These are phyloP conservation scores for Schizopygopsis pylzovi DNA, from an alignment of 2,797 vertebrate species.

Conservation along the genomic window DNA sequence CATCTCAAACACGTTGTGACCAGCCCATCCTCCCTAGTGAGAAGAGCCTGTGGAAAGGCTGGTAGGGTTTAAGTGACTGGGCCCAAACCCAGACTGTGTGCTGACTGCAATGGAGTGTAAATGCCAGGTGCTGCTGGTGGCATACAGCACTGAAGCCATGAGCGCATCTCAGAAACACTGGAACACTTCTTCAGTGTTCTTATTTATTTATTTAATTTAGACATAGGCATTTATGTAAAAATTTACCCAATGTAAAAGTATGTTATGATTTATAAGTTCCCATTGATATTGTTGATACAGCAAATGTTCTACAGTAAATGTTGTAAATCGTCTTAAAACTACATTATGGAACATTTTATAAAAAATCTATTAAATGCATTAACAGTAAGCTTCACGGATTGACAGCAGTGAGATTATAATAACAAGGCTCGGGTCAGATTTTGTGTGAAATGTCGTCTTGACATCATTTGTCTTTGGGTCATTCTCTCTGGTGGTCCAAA, in stretches of 20 bases:
- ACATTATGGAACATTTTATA: background rate
- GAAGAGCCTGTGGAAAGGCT: slow-evolving; percentile 42
- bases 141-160: slow-evolving; percentile 56
- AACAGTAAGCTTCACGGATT: background rate
- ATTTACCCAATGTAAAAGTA: too few species aligned
- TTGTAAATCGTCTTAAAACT: background rate
- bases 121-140: slow-evolving; percentile 85
- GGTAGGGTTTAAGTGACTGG: slow-evolving; percentile 48
- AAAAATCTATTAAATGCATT: background rate
- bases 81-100: slow-evolving; percentile 40
- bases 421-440: background rate
- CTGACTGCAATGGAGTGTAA: slow-evolving; percentile 80
- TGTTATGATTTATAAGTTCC: background rate
- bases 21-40: slow-evolving; percentile 36
- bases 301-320: background rate
- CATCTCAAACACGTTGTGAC: slow-evolving; percentile 39
- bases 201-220: background rate
- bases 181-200: slow-evolving; percentile 14
- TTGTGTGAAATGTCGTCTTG: background rate
- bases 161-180: background rate
- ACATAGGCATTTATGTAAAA: background rate
- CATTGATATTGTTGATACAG: background rate
- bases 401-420: background rate
- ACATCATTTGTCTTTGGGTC: background rate
- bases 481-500: background rate